phyloP scores from a whole-genome alignment of 2,113 vertebrate species.

The Dipodomys stephensi region DNA sequence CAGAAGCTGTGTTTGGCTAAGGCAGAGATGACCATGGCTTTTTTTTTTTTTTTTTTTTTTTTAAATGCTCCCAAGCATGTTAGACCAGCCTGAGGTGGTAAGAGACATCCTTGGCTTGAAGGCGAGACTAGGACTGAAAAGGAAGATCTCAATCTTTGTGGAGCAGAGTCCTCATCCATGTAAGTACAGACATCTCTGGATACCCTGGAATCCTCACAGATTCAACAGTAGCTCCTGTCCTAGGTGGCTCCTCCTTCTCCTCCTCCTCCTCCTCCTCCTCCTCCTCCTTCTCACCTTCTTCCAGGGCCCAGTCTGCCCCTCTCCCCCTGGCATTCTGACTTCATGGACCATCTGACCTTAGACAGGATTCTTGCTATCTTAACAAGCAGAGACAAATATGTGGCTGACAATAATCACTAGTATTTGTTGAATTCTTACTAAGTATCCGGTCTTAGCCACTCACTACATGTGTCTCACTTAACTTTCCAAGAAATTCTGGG shows the following conservation, averaged over 20 bases:
- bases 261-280: background rate
- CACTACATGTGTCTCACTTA: background rate
- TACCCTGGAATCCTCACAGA: background rate
- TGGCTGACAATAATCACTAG: background rate
- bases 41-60: background rate
- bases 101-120: background rate
- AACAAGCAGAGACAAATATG: background rate
- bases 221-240: background rate
- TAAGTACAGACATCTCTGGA: background rate
- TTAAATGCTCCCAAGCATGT: background rate
- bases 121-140: background rate
- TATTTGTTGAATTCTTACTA: slow-evolving; percentile 20
- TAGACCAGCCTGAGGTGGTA: background rate
- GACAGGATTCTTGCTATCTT: background rate
- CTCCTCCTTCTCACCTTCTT: background rate
- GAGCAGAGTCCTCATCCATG: background rate
- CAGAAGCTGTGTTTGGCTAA: background rate
- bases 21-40: background rate
- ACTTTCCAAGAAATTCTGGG: background rate
- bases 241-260: background rate
- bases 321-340: background rate
- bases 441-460: background rate
- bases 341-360: background rate
- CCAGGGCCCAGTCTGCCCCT: background rate
- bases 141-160: background rate